Percentiles rank a stretch among this genome's conserved stretches.
phyloP scores from a whole-genome alignment of 1,140 invertebrate species.

The Drosophila chauvacae region DNA sequence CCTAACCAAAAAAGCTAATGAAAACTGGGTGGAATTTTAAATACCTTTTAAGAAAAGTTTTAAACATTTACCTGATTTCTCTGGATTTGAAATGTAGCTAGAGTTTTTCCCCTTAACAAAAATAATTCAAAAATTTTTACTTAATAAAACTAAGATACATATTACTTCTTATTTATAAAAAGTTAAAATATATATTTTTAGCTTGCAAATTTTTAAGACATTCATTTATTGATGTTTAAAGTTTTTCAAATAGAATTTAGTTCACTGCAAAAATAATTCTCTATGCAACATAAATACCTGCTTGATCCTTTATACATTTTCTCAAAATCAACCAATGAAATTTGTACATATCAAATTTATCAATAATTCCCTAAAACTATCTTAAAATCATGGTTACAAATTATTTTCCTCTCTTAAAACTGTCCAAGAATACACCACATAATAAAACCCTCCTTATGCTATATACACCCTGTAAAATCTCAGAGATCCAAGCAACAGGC shows the following conservation, averaged over 20 bases:
- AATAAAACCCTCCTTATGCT: too few relatives aligned
- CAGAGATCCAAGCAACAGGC: constrained; percentile 11
- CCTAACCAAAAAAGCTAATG: not conserved
- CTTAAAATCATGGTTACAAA: not conserved
- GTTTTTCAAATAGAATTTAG: too few relatives aligned
- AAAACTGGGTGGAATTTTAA: not conserved
- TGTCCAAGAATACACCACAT: not conserved
- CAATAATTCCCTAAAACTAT: not conserved
- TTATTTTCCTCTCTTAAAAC: not conserved
- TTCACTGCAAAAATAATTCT: too few relatives aligned
- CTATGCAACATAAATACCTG: too few relatives aligned
- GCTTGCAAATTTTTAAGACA: too few relatives aligned
- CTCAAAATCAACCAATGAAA: not conserved
- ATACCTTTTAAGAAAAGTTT: not conserved
- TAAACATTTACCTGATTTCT: not conserved
- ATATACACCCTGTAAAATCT: constrained; percentile 4
- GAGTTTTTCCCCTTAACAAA: too few relatives aligned
- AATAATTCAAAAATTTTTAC: too few relatives aligned
- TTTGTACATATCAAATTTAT: not conserved
- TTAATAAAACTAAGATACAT: too few relatives aligned
- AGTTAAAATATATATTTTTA: too few relatives aligned
- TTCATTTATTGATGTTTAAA: too few relatives aligned
- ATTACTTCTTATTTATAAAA: too few relatives aligned
- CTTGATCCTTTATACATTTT: not conserved
- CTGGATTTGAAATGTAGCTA: not conserved